Percentiles rank a stretch among this genome's conserved stretches.
Conservation (phyloP, 2,113 vertebrate genomes). For the Cochlearius cochlearius region DNA sequence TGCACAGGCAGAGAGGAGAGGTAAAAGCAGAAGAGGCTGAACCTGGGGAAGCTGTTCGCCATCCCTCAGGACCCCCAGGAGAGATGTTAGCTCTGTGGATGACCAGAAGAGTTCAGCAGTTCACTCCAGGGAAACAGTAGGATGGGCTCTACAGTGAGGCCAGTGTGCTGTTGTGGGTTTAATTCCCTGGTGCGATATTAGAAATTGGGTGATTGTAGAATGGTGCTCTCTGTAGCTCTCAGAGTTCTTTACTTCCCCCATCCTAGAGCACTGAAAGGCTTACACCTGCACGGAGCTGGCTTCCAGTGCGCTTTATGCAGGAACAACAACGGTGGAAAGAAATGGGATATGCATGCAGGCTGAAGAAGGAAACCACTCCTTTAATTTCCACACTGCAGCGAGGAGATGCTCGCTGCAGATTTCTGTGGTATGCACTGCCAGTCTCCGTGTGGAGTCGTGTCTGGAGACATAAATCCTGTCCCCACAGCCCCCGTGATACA, state of each 20-base stretch:
- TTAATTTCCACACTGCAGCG: neutral
- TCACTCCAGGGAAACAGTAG: neutral
- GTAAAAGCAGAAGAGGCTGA: neutral
- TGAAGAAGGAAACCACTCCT: neutral
- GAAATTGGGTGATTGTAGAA: neutral
- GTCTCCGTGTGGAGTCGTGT: neutral
- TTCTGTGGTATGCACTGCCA: neutral
- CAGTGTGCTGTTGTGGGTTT: neutral
- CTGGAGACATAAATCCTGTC: neutral
- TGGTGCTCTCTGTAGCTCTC: neutral
- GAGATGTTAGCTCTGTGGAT: neutral
- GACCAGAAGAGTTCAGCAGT: neutral
- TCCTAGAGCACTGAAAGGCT: neutral
- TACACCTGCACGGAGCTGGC: fast-evolving
- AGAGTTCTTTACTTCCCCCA: neutral
- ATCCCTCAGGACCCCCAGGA: neutral
- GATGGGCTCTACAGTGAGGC: neutral
- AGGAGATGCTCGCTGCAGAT: neutral
- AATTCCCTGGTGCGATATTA: neutral
- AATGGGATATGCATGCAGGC: fast-evolving
- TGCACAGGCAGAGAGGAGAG: neutral
- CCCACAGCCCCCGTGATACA: neutral
- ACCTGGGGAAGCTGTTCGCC: neutral
- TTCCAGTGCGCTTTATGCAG: neutral
- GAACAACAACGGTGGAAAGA: neutral